phyloP scores from a whole-genome alignment of 2,888 invertebrate genomes.

The Torymus aiolomorphi region DNA sequence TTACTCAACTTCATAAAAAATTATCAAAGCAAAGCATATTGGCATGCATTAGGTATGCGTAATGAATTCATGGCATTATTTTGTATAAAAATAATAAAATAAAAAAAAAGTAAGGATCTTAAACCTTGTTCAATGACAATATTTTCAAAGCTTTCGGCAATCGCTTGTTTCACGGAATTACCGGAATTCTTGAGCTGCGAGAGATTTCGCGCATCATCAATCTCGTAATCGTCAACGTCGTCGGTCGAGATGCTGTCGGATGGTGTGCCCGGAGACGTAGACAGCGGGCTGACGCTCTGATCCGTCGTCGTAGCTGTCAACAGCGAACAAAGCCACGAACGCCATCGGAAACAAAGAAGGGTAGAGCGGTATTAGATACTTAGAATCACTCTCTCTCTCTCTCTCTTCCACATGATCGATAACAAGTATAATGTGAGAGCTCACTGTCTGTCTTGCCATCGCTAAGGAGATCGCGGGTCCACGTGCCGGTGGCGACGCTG shows the following conservation, averaged over 20 bases:
- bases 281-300: conserved; percentile 77
- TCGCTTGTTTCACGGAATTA: conserved; percentile 16
- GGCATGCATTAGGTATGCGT: too few relatives aligned
- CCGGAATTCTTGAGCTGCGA: conserved; percentile 71
- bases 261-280: conserved; percentile 76
- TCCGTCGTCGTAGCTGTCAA: conserved; percentile 76
- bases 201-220: conserved; percentile 76
- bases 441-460: conserved; percentile 78
- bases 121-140: too few relatives aligned
- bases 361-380: background rate
- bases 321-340: background rate
- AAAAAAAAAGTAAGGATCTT: too few relatives aligned
- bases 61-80: too few relatives aligned
- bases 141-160: background rate
- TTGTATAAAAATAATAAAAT: too few relatives aligned
- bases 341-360: background rate
- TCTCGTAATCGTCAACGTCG: conserved; percentile 77
- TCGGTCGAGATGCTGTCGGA: conserved; percentile 77
- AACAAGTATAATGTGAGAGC: conserved; percentile 55
- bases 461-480: conserved; percentile 72
- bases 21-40: background rate
- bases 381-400: background rate
- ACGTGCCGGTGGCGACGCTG: conserved; percentile 38
- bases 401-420: too few relatives aligned
- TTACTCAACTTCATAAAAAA: background rate